Base-by-base conservation (phyloP, 2,113 vertebrate genomes). In the Capricornis sumatraensis region DNA sequence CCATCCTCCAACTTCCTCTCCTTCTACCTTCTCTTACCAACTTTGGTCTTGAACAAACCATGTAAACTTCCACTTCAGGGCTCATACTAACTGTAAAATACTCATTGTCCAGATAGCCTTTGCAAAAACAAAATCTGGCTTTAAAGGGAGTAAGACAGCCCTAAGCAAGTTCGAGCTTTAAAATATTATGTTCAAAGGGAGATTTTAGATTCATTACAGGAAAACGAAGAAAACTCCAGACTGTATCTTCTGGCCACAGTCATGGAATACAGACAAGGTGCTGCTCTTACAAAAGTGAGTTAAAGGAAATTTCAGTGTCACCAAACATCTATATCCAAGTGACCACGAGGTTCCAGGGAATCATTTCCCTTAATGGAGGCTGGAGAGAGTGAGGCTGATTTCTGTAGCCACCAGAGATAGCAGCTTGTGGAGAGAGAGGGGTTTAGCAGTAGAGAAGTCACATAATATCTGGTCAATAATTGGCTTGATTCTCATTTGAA, bases 201-300 rank as follows among this genome's bases (percentile, higher is more conserved):
- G n/a, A 92, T 55, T 88, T 96, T 81, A 95, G 52, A 81, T 93
- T 95, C 30, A 52, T 47, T 90, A 11, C 27, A 94, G 53, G 91
- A 85, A 95, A 81, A 92, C 8, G 87, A 85, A 85, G 52, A 85
- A 30, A 30, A 84, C 45, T 36, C 74, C 23, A 82, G 71, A 94
- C 23, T 55, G 2, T 30, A 71, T 43, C 67, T 94, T 95, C 53
- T 33, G 50, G 16, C 40, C 14, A 89, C 23, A 47, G 64, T 57
- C 71, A 90, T 17, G 78, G 30, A 53, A 81, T 58, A 71, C 0
- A 85, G n/a, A 52, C 28, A 64, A 82, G 16, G 16, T 64, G 10
- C 7, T 94, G n/a, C 45, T 52, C 12, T 45, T n/a, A 55, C 17
- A 88, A 71, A 33, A 89, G 30, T 40, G n/a, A 96, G 19, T 91